phyloP scores from a whole-genome alignment of 2,113 vertebrate genomes.

The Empidonax traillii region DNA sequence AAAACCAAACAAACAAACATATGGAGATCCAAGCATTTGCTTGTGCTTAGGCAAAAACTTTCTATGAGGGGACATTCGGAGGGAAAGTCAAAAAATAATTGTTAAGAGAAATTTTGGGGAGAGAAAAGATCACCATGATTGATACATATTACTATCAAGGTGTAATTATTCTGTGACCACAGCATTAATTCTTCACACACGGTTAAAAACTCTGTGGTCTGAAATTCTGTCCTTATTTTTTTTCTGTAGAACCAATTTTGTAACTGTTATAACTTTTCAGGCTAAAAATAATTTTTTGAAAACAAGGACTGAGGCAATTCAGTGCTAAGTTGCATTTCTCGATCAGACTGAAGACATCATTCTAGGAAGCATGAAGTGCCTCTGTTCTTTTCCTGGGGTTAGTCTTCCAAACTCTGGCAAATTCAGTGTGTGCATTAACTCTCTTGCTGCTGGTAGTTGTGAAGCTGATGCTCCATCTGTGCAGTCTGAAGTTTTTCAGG shows the following conservation, averaged over 20 bases:
- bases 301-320: background rate
- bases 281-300: background rate
- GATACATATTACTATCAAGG: background rate
- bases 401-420: background rate
- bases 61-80: background rate
- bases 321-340: background rate
- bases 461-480: background rate
- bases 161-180: background rate
- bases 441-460: background rate
- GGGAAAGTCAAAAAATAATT: background rate
- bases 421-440: background rate
- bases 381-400: background rate
- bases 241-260: background rate
- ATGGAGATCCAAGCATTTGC: background rate
- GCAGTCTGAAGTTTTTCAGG: background rate
- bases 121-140: background rate
- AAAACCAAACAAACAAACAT: background rate
- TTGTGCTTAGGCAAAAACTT: background rate
- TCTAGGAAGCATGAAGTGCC: background rate
- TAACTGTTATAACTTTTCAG: background rate
- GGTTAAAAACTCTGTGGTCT: background rate
- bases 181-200: background rate
- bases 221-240: background rate
- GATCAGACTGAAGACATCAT: background rate
- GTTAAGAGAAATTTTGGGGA: background rate